Conservation (phyloP, 2,113 vertebrate species). For the Anseranas semipalmata region DNA sequence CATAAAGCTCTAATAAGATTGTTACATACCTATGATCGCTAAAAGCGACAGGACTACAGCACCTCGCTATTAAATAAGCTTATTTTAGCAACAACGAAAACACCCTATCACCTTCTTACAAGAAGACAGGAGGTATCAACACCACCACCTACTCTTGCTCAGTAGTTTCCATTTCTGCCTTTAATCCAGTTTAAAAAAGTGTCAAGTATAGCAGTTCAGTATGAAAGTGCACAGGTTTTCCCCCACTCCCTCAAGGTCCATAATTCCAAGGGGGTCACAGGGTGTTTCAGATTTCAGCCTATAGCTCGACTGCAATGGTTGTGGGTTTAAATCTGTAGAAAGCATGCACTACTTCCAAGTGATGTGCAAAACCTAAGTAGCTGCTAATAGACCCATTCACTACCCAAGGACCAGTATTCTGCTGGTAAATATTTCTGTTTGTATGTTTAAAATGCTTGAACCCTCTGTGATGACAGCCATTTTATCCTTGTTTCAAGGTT, state of each 20-base stretch:
- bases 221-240: not conserved
- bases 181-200: not conserved
- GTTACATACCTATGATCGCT: not conserved
- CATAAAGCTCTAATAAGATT: not conserved
- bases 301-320: not conserved
- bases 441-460: not conserved
- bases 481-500: not conserved
- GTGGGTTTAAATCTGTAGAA: not conserved
- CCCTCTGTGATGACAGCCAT: not conserved
- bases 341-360: not conserved
- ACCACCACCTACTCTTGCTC: not conserved
- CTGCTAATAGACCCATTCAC: not conserved
- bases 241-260: not conserved
- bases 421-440: not conserved
- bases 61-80: not conserved
- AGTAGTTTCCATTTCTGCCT: not conserved
- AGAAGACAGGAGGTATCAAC: not conserved
- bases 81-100: not conserved
- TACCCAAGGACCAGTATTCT: not conserved
- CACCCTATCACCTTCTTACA: conserved; percentile 24
- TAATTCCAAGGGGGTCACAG: not conserved
- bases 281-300: not conserved
- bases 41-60: not conserved
- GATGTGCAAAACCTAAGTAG: not conserved
- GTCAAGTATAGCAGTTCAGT: not conserved